These are phyloP conservation scores for Drosophila sulfurigaster DNA, from an alignment of 1,140 invertebrate genomes.

Conservation along the genomic window DNA sequence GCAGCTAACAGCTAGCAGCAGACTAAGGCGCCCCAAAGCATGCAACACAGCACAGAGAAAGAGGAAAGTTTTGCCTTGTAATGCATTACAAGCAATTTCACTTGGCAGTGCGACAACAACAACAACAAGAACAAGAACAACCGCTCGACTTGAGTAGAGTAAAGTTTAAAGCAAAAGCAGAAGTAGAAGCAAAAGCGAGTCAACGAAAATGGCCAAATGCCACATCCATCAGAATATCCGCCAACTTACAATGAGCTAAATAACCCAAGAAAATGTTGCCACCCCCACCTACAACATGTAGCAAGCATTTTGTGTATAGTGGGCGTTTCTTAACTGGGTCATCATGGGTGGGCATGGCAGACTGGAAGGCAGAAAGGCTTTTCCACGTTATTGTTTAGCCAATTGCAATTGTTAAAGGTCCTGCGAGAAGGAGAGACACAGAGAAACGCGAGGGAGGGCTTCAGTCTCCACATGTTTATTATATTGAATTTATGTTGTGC, in stretches of 20 bases:
- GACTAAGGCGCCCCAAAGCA: conserved; percentile 56
- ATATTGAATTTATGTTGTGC: conserved; percentile 55
- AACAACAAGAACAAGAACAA: conserved; percentile 18
- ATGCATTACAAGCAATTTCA: conserved; percentile 83
- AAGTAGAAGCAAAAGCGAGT: conserved; percentile 51
- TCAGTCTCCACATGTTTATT: conserved; percentile 46
- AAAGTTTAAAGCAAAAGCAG: conserved; percentile 59
- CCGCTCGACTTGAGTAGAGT: conserved; percentile 11
- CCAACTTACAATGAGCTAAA: conserved; percentile 43
- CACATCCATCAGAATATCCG: conserved; percentile 53
- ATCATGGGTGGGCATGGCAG: conserved; percentile 7
- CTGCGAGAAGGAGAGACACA: neutral
- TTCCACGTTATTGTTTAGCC: conserved; percentile 53
- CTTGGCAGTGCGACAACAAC: conserved; percentile 47
- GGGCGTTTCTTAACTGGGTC: conserved; percentile 37
- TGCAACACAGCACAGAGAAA: conserved; percentile 32
- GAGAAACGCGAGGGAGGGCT: neutral
- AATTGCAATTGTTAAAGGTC: conserved; percentile 51
- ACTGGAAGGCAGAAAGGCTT: conserved; percentile 8
- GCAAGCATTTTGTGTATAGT: conserved; percentile 28
- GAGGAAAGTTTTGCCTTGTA: conserved; percentile 75
- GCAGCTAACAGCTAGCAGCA: conserved; percentile 7
- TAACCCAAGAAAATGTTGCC: conserved; percentile 34
- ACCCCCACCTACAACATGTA: neutral
- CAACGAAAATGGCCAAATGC: conserved; percentile 44